phyloP scores from a whole-genome alignment of 2,113 vertebrate genomes.

The Lethenteron reissneri region DNA sequence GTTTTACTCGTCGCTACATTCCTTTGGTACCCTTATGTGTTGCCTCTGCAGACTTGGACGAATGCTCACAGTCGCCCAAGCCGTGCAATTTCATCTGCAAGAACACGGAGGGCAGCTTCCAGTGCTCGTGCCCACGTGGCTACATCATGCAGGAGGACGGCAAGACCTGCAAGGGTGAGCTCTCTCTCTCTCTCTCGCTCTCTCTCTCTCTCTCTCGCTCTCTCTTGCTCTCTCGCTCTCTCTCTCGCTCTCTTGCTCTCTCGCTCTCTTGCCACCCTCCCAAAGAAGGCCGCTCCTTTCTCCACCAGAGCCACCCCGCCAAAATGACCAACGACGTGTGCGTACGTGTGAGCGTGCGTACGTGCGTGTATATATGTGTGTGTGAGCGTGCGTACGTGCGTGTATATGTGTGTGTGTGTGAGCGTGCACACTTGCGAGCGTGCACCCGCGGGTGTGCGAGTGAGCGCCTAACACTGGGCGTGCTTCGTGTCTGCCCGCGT shows the following conservation, averaged over 20 bases:
- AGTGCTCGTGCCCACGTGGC: conserved; percentile 42
- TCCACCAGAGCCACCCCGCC: no score
- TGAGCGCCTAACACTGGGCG: no score
- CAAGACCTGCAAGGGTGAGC: conserved; percentile 42
- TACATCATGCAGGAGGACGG: conserved; percentile 43
- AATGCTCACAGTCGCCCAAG: conserved; percentile 46
- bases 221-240: not conserved
- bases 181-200: not conserved
- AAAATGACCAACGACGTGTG: not conserved
- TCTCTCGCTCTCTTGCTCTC: not conserved
- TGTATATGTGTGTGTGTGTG: not conserved
- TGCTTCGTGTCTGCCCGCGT: no score
- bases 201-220: not conserved
- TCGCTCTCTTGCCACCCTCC: no score
- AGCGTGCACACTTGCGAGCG: not conserved
- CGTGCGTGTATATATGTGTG: not conserved
- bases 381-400: not conserved
- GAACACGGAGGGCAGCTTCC: conserved; percentile 42
- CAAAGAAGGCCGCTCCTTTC: no score
- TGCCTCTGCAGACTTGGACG: conserved; percentile 34
- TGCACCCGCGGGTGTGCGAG: not conserved
- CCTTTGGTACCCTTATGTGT: no score
- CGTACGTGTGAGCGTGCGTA: not conserved
- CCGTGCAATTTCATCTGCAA: conserved; percentile 63
- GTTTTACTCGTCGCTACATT: no score